Evolutionary conservation across 2,888 invertebrate species (phyloP), one percentile per base, ranked within the genome.

Genomic region (Scaptomyza reducta): DNA sequence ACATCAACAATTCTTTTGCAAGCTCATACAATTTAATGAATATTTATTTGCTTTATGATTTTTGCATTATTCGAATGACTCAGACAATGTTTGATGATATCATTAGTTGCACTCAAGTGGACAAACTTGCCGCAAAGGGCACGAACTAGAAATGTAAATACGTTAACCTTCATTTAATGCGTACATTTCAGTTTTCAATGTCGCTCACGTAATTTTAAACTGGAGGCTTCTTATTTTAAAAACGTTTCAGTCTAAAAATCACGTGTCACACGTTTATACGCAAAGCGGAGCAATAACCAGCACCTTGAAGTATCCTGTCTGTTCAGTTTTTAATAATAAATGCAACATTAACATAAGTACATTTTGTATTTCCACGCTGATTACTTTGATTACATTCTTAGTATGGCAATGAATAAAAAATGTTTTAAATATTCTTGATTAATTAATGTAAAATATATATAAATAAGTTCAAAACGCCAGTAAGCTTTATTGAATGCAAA

Each of bases 141-240:
- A 25, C 25, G 16, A 16, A 16, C 27, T 35, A 54, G 35, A 64
- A 42, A 61, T 71, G 50, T 31, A 41, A 79, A 68, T 64, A 63
- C 46, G 40, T 56, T 47, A 60, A 68, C 74, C 71, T 71, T 81
- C 71, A 49, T 46, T 50, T 51, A 63, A 74, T 65, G 74, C 55
- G 61, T 77, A 10, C 18, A 42, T 46, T 44, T 58, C 50, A 16
- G 16, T 31, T 18, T 61, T 80, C 71, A 81, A 83, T 87, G 80
- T 84, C 80, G 70, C 68, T 63, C 84, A 79, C 81, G 77, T 87
- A 79, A 57, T 59, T 16, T 33, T 59, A 0, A 42, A 29, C 33
- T 25, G 7, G 33, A 66, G 56, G 56, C 66, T 25, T 29, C 9
- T 29, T 13, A 1, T 64, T 13, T 63, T 40, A 22, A 16, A 40